Evolutionary conservation across 2,888 invertebrate species (phyloP).

Genomic region (Exephanes ischioxanthus): DNA sequence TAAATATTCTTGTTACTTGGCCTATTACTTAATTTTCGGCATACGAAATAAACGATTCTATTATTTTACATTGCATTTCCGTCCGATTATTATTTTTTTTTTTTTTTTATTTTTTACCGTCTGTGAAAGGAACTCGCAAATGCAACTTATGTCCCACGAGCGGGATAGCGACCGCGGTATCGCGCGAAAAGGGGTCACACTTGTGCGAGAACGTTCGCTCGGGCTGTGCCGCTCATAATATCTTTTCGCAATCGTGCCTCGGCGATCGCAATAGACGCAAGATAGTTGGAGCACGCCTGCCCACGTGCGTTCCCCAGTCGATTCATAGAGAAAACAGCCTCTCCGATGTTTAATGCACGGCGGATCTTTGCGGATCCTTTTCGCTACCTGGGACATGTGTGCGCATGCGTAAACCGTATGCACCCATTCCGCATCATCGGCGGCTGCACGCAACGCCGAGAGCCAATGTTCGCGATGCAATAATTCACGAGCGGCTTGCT

Average conservation of each 20-base stretch:
- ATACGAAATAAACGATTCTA: too few relatives aligned
- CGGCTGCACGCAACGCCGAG: constrained; percentile 44
- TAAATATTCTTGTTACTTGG: too few relatives aligned
- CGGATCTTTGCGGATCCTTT: constrained; percentile 59
- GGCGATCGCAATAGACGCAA: constrained; percentile 59
- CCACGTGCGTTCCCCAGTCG: constrained; percentile 63
- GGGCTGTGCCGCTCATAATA: constrained; percentile 49
- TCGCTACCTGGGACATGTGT: constrained; percentile 16
- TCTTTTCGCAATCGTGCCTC: constrained; percentile 69
- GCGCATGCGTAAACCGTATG: not conserved
- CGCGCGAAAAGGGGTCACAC: constrained; percentile 68
- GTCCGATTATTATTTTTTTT: not conserved
- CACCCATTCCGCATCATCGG: constrained; percentile 31
- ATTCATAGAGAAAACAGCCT: constrained; percentile 57
- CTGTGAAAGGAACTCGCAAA: constrained; percentile 43
- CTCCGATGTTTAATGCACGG: constrained; percentile 36
- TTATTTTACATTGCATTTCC: not conserved
- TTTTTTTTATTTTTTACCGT: not conserved
- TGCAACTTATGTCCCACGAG: constrained; percentile 34
- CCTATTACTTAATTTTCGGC: too few relatives aligned
- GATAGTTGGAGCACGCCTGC: constrained; percentile 33
- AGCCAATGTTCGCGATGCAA: constrained; percentile 69
- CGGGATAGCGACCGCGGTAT: constrained; percentile 19
- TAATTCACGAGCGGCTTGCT: constrained; percentile 70
- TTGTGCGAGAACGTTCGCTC: constrained; percentile 52